phyloP scores from a whole-genome alignment of 2,888 invertebrate species.

The Apantesis nais region DNA sequence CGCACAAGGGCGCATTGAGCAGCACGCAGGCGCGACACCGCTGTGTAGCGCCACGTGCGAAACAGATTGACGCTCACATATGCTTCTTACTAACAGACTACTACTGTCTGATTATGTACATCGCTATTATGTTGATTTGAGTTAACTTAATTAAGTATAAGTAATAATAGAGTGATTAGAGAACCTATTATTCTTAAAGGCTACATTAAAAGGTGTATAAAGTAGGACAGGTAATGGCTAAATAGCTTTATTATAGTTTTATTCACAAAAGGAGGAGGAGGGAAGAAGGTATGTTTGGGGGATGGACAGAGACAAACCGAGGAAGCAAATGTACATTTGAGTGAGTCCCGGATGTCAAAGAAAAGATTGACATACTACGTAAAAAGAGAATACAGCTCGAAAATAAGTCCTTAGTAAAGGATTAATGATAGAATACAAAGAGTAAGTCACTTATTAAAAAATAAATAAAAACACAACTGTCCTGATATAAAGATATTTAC shows the following conservation, averaged over 20 bases:
- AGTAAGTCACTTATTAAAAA: too few relatives aligned
- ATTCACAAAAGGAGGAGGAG: not conserved
- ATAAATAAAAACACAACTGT: too few relatives aligned
- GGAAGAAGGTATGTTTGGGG: not conserved
- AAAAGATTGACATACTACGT: not conserved
- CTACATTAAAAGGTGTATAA: not conserved
- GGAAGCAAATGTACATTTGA: not conserved
- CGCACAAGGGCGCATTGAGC: slow-evolving; percentile 75
- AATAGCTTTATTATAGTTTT: not conserved
- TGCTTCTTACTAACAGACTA: slow-evolving; percentile 42
- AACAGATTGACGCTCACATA: slow-evolving; percentile 67
- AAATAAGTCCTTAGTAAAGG: too few relatives aligned
- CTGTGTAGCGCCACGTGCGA: slow-evolving; percentile 70
- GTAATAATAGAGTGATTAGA: not conserved
- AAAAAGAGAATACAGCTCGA: not conserved
- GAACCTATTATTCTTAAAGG: not conserved
- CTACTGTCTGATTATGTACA: slow-evolving; percentile 47
- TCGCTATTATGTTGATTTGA: slow-evolving; percentile 35
- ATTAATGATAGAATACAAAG: too few relatives aligned
- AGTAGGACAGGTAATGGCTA: not conserved
- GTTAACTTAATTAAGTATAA: slow-evolving; percentile 2
- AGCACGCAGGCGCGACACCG: slow-evolving; percentile 51
- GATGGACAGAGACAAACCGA: not conserved
- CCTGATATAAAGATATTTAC: too few relatives aligned
- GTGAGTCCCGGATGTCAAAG: too few relatives aligned